phyloP scores from a whole-genome alignment of 2,888 invertebrate species.

The Artemia sinica region DNA sequence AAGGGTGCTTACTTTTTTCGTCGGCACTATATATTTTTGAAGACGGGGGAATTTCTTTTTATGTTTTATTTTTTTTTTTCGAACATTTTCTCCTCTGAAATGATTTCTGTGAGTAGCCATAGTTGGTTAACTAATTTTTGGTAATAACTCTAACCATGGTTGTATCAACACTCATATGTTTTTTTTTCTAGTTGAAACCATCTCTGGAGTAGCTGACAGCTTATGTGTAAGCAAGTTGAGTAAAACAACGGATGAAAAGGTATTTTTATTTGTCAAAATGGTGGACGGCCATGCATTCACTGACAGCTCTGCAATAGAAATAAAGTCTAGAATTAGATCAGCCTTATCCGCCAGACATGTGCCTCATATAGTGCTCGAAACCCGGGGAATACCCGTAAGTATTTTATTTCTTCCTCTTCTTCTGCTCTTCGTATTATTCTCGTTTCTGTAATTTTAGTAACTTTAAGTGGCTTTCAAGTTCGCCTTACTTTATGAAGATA shows the following conservation, averaged over 20 bases:
- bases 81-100: no score
- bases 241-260: slow-evolving; percentile 36
- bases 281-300: slow-evolving; percentile 29
- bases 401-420: not conserved
- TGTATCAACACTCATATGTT: not conserved
- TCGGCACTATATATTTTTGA: no score
- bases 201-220: slow-evolving; percentile 37
- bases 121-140: no score
- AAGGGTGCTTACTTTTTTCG: no score
- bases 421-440: no score
- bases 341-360: slow-evolving; percentile 38
- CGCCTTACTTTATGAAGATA: no score
- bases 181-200: slow-evolving; percentile 32
- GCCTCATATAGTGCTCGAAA: slow-evolving; percentile 35
- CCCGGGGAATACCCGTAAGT: slow-evolving; percentile 34
- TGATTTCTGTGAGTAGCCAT: no score
- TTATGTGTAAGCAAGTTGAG: slow-evolving; percentile 37
- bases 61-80: no score
- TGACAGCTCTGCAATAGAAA: slow-evolving; percentile 31
- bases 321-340: slow-evolving; percentile 34
- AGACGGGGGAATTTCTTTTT: no score
- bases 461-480: no score
- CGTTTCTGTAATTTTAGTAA: no score
- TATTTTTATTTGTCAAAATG: slow-evolving; percentile 39
- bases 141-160: no score